Evolutionary conservation across 2,113 vertebrate species (phyloP).

Genomic region (Agelaius tricolor): DNA sequence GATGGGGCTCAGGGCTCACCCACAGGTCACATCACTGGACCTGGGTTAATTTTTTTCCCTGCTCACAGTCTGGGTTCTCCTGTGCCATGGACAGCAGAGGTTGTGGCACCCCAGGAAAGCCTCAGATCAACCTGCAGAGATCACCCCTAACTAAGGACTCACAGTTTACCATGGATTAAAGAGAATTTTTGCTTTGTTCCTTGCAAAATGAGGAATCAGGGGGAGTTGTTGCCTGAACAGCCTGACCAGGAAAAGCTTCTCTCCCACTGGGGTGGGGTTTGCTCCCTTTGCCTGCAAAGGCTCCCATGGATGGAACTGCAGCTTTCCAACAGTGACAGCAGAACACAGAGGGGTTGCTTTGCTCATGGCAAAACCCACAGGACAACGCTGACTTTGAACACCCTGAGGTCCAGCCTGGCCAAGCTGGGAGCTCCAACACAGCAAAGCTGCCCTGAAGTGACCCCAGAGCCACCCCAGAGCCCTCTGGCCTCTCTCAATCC

Average conservation of each 20-base stretch:
- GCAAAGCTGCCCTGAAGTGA: neutral
- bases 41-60: neutral
- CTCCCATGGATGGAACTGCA: neutral
- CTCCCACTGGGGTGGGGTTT: neutral
- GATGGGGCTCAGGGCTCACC: neutral
- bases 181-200: neutral
- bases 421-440: neutral
- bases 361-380: neutral
- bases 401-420: neutral
- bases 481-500: neutral
- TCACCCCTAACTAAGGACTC: neutral
- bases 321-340: neutral
- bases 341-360: neutral
- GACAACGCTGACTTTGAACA: rapidly evolving
- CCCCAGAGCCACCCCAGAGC: neutral
- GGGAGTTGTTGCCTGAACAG: neutral
- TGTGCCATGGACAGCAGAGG: neutral
- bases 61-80: neutral
- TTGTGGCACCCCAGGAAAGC: neutral
- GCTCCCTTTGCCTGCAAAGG: neutral
- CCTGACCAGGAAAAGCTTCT: neutral
- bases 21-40: rapidly evolving
- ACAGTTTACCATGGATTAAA: neutral
- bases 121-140: neutral
- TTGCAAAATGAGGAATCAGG: neutral